Evolutionary conservation across 2,797 vertebrate species (phyloP), one percentile per base, ranked within the genome.

Genomic region (Urophycis tenuis): DNA sequence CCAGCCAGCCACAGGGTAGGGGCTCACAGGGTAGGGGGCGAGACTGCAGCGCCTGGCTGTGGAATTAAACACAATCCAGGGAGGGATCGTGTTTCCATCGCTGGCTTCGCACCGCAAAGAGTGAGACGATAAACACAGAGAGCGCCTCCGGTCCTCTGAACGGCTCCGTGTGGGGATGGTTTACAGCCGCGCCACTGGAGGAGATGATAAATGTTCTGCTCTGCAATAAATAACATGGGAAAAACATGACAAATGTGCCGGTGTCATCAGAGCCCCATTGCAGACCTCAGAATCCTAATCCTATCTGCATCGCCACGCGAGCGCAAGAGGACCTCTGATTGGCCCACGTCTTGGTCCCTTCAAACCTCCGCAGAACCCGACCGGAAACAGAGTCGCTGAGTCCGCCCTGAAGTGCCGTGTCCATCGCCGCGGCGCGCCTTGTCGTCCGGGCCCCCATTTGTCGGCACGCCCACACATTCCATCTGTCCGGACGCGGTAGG

Each of bases 1-100:
- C 53, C 6, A 39, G 76, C 41, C 80, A 77, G 34, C 86, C 87
- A 84, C 83, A 70, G 85, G 78, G 22, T 25, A n/a, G 2, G 9
- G 60, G 5, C 41, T 3, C 41, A 17, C 14, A 17, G 5, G 17
- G 12, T 45, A 17, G 45, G 45, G 45, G n/a, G 17, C 6, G 6
- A 53, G 22, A 1, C 45, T 4, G 45, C 2, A 53, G 45, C 45
- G 12, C 17, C 17, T 22, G n/a, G 45, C 45, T 22, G 17, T 22
- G 45, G n/a, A 53, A 53, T 22, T 22, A 53, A 53, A 53, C 3
- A 53, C 45, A 6, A 22, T 22, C n/a, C 45, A 53, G 5, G 1
- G 19, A 53, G 45, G 45, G n/a, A 53, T 53, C 22, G 6, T 53
- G 45, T 22, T 53, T 53, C 45, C 45, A 53, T 53, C 19, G 19